Evolutionary conservation across 2,888 invertebrate species (phyloP).

Genomic region (Rhamnusium bicolor): DNA sequence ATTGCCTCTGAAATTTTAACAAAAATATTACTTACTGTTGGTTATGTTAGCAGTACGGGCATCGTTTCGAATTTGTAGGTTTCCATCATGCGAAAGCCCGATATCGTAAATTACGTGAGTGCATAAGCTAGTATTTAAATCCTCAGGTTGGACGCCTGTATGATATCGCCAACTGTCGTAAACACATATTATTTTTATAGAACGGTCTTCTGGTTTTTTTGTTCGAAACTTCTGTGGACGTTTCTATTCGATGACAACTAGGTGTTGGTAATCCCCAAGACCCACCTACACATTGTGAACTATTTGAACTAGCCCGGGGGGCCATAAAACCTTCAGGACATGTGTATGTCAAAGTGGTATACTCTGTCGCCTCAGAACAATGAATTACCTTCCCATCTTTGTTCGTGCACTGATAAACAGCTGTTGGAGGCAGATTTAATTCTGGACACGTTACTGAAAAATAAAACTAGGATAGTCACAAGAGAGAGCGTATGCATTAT

Average conservation of each 20-base stretch:
- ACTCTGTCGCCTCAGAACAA: neutral
- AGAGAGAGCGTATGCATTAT: too few relatives aligned
- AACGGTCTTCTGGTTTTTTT: neutral
- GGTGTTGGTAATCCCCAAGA: neutral
- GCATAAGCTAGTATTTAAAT: slow-evolving; percentile 54
- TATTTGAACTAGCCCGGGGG: neutral
- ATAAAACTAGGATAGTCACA: too few relatives aligned
- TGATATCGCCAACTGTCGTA: slow-evolving; percentile 54
- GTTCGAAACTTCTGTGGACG: neutral
- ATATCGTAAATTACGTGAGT: slow-evolving; percentile 53
- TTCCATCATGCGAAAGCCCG: neutral
- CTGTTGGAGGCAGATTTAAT: neutral
- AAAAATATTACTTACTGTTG: neutral
- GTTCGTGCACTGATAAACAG: neutral
- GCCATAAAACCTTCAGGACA: neutral
- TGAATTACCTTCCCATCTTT: neutral
- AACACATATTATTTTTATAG: slow-evolving; percentile 55
- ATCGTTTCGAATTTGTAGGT: slow-evolving; percentile 43
- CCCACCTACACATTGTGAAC: neutral
- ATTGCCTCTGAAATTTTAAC: neutral
- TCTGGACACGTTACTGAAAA: neutral
- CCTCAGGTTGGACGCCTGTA: slow-evolving; percentile 49
- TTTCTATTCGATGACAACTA: neutral
- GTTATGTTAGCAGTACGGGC: neutral
- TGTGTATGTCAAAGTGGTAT: neutral